These are phyloP conservation scores for Rhagonycha fulva DNA, from an alignment of 2,888 invertebrate genomes.

Conservation along the genomic window DNA sequence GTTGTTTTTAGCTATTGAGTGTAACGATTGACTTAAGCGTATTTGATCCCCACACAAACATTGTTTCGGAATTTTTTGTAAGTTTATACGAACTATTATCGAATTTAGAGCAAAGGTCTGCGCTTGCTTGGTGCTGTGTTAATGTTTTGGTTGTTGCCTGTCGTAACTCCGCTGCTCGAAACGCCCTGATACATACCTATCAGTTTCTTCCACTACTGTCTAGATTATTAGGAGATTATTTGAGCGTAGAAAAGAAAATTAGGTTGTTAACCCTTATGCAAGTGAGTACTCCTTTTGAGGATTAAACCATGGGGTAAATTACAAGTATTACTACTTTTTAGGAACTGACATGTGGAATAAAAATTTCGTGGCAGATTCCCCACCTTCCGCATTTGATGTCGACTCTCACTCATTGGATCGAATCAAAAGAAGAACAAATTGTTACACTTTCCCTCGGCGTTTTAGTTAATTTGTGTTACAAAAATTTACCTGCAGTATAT, in stretches of 20 bases:
- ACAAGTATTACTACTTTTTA: slow-evolving; percentile 48
- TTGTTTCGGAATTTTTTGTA: slow-evolving; percentile 70
- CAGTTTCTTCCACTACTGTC: slow-evolving; percentile 71
- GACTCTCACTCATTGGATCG: slow-evolving; percentile 69
- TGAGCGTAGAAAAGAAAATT: slow-evolving; percentile 67
- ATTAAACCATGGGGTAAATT: background rate
- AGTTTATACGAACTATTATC: slow-evolving; percentile 69
- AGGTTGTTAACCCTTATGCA: slow-evolving; percentile 67
- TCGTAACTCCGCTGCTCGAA: slow-evolving; percentile 64
- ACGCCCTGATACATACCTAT: slow-evolving; percentile 69
- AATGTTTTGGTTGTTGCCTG: slow-evolving; percentile 68
- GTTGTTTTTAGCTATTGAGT: slow-evolving; percentile 62
- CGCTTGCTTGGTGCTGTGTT: slow-evolving; percentile 67
- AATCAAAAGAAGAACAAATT: slow-evolving; percentile 58
- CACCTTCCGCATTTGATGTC: slow-evolving; percentile 71
- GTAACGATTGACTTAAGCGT: slow-evolving; percentile 66
- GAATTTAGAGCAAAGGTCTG: slow-evolving; percentile 59
- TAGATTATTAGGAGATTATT: slow-evolving; percentile 62
- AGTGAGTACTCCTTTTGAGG: slow-evolving; percentile 48
- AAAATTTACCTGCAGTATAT: slow-evolving; percentile 75
- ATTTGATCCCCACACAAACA: slow-evolving; percentile 68
- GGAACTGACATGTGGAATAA: slow-evolving; percentile 79
- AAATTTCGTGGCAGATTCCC: slow-evolving; percentile 80
- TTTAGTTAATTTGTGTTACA: slow-evolving; percentile 78
- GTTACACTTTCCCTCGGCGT: slow-evolving; percentile 66